A percentile compares a stretch with the other conserved stretches of the same genome.
Evolutionary conservation across 1,140 invertebrate species (phyloP).

Genomic region (Lanistes nyassanus): DNA sequence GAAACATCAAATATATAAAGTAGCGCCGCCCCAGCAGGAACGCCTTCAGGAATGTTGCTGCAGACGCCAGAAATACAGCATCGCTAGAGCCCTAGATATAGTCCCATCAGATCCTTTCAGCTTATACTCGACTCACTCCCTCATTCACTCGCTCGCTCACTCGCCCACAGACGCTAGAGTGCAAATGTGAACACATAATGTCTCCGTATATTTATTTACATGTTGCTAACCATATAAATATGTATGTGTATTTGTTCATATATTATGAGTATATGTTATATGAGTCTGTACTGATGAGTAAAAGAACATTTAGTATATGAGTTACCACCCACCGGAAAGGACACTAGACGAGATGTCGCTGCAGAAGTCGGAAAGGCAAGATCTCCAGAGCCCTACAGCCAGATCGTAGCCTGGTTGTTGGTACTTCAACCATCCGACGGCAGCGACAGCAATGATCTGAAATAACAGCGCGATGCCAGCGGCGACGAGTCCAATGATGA

Average conservation of each 20-base stretch:
- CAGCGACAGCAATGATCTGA: conserved; percentile 1
- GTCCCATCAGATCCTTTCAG: too few species aligned
- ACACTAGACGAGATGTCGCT: background rate
- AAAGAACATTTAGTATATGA: too few species aligned
- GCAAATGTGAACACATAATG: too few species aligned
- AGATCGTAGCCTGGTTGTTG: background rate
- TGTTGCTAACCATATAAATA: background rate
- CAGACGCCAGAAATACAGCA: too few species aligned
- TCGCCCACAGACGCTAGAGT: background rate
- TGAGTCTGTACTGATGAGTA: too few species aligned
- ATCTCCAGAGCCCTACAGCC: background rate
- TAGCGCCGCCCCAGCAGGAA: too few species aligned
- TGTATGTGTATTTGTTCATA: background rate
- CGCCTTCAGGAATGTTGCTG: too few species aligned
- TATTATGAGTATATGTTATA: too few species aligned
- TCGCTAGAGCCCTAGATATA: too few species aligned
- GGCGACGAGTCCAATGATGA: background rate
- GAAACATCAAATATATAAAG: too few species aligned
- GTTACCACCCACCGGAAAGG: background rate
- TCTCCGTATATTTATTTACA: background rate
- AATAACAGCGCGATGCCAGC: background rate
- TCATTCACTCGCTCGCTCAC: too few species aligned
- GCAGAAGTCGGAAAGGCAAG: background rate
- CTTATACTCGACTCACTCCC: too few species aligned
- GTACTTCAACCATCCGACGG: background rate